Conservation (phyloP, 2,113 vertebrate genomes). For the Carassius auratus region DNA sequence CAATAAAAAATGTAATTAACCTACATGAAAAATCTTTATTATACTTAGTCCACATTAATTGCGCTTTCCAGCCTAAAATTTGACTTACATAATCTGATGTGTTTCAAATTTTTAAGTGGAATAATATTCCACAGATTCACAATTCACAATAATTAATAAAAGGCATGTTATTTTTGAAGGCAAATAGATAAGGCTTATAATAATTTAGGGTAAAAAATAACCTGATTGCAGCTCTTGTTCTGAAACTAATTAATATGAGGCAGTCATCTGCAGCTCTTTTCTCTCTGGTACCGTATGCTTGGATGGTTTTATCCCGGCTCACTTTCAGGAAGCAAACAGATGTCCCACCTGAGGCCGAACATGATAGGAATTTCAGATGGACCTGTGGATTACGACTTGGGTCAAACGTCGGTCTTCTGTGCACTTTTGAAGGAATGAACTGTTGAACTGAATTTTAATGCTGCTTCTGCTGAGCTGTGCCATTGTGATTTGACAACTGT, state of each 20-base stretch:
- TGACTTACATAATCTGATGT: neutral
- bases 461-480: neutral
- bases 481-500: neutral
- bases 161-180: neutral
- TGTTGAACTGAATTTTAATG: slow-evolving; percentile 32
- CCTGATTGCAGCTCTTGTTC: slow-evolving; percentile 30
- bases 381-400: slow-evolving; percentile 45
- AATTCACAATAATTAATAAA: neutral
- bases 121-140: too few species aligned
- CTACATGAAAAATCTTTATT: too few species aligned
- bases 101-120: too few species aligned
- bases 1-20: too few species aligned
- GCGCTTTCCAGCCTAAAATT: neutral
- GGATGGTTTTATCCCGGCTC: slow-evolving; percentile 55
- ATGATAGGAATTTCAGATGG: slow-evolving; percentile 69
- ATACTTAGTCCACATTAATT: neutral
- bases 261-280: slow-evolving; percentile 56
- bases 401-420: slow-evolving; percentile 23
- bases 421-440: slow-evolving; percentile 39
- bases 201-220: neutral
- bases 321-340: slow-evolving; percentile 67
- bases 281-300: slow-evolving; percentile 51
- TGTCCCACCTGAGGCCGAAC: slow-evolving; percentile 65
- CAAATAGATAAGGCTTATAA: neutral
- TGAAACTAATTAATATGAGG: slow-evolving; percentile 57